Conservation (phyloP, 2,113 vertebrate species). For the Zosterops hypoxanthus region DNA sequence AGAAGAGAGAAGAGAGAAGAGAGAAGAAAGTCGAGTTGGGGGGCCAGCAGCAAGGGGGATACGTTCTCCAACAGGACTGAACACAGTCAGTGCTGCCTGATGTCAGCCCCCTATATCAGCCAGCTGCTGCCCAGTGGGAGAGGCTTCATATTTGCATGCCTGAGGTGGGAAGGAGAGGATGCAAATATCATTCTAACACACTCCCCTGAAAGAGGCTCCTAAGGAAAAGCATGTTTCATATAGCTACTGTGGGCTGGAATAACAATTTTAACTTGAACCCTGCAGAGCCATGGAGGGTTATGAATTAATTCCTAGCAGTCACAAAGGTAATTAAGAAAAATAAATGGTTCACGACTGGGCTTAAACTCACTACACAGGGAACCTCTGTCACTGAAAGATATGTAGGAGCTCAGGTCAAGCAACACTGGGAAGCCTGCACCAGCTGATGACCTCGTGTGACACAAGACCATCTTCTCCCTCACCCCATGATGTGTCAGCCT, state of each 20-base stretch:
- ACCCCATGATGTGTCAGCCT: neutral
- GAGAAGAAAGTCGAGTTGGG: too few species aligned
- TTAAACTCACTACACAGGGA: neutral
- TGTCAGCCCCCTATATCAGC: neutral
- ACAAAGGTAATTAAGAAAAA: neutral
- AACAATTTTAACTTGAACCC: neutral
- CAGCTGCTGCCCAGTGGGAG: neutral
- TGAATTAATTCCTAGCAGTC: neutral
- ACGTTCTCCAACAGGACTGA: neutral
- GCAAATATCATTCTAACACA: neutral
- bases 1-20: too few species aligned
- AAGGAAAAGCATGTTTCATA: neutral
- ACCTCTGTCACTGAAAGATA: neutral
- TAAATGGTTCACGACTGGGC: neutral
- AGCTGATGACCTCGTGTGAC: neutral
- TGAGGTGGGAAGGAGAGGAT: neutral
- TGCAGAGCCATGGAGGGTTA: neutral
- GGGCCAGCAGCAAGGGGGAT: neutral
- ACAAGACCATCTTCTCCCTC: neutral
- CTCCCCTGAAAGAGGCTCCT: neutral
- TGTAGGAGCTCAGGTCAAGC: neutral
- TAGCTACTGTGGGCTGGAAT: neutral
- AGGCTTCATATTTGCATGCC: neutral
- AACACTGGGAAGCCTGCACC: neutral
- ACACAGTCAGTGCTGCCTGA: accelerated